Evolutionary conservation across 2,113 vertebrate genomes (phyloP), one percentile per base, ranked within the genome.

Genomic region (Gadus macrocephalus): DNA sequence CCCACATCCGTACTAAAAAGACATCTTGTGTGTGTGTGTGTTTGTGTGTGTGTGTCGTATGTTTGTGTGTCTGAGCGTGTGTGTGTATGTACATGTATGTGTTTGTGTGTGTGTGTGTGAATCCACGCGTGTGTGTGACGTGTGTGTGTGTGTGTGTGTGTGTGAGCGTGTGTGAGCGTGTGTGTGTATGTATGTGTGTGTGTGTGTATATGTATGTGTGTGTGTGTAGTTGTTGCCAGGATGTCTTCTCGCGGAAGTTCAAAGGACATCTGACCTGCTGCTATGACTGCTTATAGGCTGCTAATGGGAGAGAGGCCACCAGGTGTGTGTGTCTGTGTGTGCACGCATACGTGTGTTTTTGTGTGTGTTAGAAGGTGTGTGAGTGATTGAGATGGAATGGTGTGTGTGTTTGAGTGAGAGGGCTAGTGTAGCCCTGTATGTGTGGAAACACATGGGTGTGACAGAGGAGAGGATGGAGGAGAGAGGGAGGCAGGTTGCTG

Each of bases 281-380:
- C 75, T 62, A 70, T 35, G 66, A 31, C 74, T 15, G 64, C 76
- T 77, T 62, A 77, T 35, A 67, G 65, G 67, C 76, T 58, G 60
- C 75, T 78, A 80, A 86, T 78, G 68, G 74, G 81, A 75, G 60
- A 85, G 76, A 75, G 12, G 71, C 73, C 74, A 74, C 85, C 79
- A 81, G 78, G 58, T 79, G 81, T 31, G 69, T 71, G 63, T 64
- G 35, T 16, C 4, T 27, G 72, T 77, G 73, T 75, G 49, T 53
- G 16, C 66, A 61, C 17, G n/a, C 38, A 17, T 35, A 3, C 16
- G 63, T 31, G 49, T 19, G 31, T 15, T 68, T 19, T 61, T 53
- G 60, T 63, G 9, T 35, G 15, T 64, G 8, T 62, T 19, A 12
- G 68, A 17, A 60, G 42, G 62, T 61, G 9, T 35, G 15, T 64